phyloP scores from a whole-genome alignment of 2,888 invertebrate genomes.

The Rambutsinella grinnellia region DNA sequence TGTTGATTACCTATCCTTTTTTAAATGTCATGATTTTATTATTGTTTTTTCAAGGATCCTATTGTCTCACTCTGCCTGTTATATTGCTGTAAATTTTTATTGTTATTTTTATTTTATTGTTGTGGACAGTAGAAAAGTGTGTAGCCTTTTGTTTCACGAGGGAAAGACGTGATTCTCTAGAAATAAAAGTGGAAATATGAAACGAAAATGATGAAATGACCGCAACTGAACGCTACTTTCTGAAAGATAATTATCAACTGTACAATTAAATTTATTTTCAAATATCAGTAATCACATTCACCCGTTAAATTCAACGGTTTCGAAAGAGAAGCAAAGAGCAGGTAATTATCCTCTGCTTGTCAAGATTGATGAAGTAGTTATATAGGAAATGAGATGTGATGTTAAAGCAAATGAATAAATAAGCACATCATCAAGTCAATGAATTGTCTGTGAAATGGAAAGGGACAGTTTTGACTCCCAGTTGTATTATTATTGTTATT shows the following conservation, averaged over 20 bases:
- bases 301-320: too few relatives aligned
- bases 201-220: too few relatives aligned
- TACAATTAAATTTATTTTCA: too few relatives aligned
- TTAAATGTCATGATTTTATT: constrained; percentile 50
- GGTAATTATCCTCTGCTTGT: too few relatives aligned
- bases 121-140: not conserved
- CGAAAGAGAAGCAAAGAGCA: too few relatives aligned
- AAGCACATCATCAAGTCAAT: not conserved
- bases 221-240: too few relatives aligned
- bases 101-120: not conserved
- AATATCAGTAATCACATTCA: too few relatives aligned
- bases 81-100: not conserved
- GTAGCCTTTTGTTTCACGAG: too few relatives aligned
- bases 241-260: too few relatives aligned
- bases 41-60: constrained; percentile 49
- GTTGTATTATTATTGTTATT: not conserved
- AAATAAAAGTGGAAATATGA: too few relatives aligned
- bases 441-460: not conserved
- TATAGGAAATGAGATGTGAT: not conserved
- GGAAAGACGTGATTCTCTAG: too few relatives aligned
- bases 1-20: constrained; percentile 19
- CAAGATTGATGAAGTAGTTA: not conserved
- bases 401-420: not conserved
- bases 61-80: constrained; percentile 18
- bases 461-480: not conserved